Base-by-base conservation (phyloP, 2,888 invertebrate genomes). In the Loripinus fragilis region DNA sequence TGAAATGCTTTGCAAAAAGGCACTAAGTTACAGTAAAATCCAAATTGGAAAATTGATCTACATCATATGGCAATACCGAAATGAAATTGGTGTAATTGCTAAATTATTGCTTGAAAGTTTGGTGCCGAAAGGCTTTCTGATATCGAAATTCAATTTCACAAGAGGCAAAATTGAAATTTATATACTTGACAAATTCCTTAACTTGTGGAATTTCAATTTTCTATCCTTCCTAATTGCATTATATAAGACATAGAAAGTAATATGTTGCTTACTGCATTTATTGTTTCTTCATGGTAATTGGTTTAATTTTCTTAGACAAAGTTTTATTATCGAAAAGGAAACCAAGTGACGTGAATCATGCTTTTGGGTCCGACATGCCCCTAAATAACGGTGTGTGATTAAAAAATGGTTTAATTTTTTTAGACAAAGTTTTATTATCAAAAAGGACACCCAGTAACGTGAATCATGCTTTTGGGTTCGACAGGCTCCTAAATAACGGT, bases 191-290 rank as follows among this genome's bases (percentile, higher is more conserved):
- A 52, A 52, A 52, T 52, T 25, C 52, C n/a, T 25, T 52, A 52
- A 52, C 52, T 52, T 52, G 52, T 52, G 25, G 12, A 52, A 52
- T 52, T 52, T 52, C 52, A 52, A 52, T 52, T 52, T 52, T 52
- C 23, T 52, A 52, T 5, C 52, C 20, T 52, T 52, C 10, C 52
- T 52, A 52, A 52, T 52, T 52, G 23, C 52, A 52, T 52, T 52
- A 52, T 52, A 25, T 52, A 25, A 52, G 52, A 52, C 52, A 52
- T 52, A 2, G 52, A n/a, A 52, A 52, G 25, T 52, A 52, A 52
- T 52, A 52, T 52, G 52, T 52, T 52, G 52, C 52, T 25, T 52
- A 52, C 52, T 20, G n/a, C 17, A 38, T 5, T 38, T 38, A 23
- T 7, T 25, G n/a, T 12, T 25, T 52, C 25, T 52, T 3, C 52